Evolutionary conservation across 2,888 invertebrate species (phyloP), one percentile per base, ranked within the genome.

Genomic region (Hololepta plana): DNA sequence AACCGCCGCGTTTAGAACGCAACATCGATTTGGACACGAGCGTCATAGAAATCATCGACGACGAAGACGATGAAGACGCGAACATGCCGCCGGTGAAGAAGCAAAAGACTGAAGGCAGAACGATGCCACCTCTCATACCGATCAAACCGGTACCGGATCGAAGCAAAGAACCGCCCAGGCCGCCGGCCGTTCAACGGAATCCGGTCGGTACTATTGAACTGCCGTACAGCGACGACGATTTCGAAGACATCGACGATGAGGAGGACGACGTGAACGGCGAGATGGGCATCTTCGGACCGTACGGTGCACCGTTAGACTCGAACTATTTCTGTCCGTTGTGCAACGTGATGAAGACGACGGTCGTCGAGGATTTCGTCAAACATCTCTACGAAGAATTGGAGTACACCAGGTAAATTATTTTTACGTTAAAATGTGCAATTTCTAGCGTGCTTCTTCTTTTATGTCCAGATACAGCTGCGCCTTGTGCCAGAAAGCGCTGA

Each of bases 361-460:
- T 56, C 12, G 56, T 58, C 12, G 59, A 62, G 4, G 62, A 64
- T n/a, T 67, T 77, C 56, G 60, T 64, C 27, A 63, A 64, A 17
- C 77, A 77, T 52, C 48, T 77, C 26, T 73, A 60, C 38, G 64
- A 68, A 39, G 76, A 77, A 40, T 51, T 74, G 13, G 61, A n/a
- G n/a, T n/a, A n/a, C n/a, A n/a, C n/a, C n/a, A n/a, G n/a, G n/a
- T n/a, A n/a, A n/a, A n/a, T n/a, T n/a, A n/a, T n/a, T n/a, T n/a
- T n/a, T n/a, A n/a, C n/a, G n/a, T n/a, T n/a, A n/a, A n/a, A n/a
- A n/a, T n/a, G n/a, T n/a, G n/a, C n/a, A n/a, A n/a, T n/a, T n/a
- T n/a, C n/a, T n/a, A n/a, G n/a, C n/a, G n/a, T n/a, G n/a, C n/a
- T n/a, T n/a, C n/a, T n/a, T n/a, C n/a, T n/a, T n/a, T n/a, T n/a